Percentiles rank a stretch among this genome's conserved stretches.
These are phyloP conservation scores for Brachirus orientalis DNA, from an alignment of 2,113 vertebrate species.

Conservation along the genomic window DNA sequence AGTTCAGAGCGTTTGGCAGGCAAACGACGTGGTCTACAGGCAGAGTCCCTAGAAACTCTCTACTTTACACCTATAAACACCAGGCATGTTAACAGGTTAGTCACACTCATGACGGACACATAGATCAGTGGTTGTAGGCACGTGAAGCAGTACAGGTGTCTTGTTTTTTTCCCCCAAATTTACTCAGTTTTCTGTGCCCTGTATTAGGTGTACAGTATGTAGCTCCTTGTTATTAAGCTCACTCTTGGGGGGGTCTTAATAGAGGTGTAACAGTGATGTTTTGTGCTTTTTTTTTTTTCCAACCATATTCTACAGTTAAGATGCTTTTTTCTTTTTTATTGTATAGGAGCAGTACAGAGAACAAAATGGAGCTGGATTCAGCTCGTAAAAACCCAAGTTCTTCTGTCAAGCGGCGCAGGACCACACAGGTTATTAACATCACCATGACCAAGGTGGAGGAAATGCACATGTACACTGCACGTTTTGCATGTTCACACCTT, in stretches of 20 bases:
- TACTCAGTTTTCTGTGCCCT: too few species aligned
- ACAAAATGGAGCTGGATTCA: conserved; percentile 78
- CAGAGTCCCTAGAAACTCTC: conserved; percentile 87
- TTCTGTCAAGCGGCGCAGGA: conserved; percentile 82
- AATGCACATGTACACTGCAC: conserved; percentile 10
- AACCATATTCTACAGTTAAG: neutral
- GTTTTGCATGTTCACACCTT: conserved; percentile 20
- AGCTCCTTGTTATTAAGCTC: too few species aligned
- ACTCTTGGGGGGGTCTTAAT: too few species aligned
- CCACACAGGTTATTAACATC: conserved; percentile 88
- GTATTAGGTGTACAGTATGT: too few species aligned
- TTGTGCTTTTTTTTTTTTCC: too few species aligned
- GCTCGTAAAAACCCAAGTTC: conserved; percentile 80
- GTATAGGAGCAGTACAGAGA: conserved; percentile 18
- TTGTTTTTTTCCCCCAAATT: too few species aligned
- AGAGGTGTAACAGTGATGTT: too few species aligned
- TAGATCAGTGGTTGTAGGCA: too few species aligned
- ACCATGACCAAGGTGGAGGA: conserved; percentile 90
- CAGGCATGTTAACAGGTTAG: conserved; percentile 52
- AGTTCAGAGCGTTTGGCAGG: conserved; percentile 79
- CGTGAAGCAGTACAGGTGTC: too few species aligned
- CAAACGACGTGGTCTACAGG: conserved; percentile 68
- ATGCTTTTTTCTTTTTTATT: neutral
- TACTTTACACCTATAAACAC: conserved; percentile 89
- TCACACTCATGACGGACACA: too few species aligned